phyloP scores from a whole-genome alignment of 2,797 vertebrate genomes.

The Lophura swinhoii region DNA sequence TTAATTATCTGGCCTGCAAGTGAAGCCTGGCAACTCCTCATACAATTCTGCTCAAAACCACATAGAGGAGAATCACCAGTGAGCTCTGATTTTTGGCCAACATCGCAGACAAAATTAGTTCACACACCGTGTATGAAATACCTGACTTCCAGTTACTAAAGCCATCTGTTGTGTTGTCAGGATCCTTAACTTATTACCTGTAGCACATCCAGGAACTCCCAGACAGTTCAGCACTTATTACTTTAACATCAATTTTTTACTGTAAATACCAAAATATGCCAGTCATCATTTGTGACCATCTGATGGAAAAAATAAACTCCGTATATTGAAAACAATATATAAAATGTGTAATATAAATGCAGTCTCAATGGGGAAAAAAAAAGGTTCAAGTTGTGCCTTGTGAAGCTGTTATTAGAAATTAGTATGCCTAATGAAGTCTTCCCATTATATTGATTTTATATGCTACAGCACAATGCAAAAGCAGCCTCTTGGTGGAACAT shows the following conservation, averaged over 20 bases:
- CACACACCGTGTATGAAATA: not conserved
- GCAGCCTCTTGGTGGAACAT: not conserved
- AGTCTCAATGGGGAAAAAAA: not conserved
- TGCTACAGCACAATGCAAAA: not conserved
- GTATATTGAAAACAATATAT: not conserved
- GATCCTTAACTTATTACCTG: not conserved
- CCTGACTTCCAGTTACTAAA: not conserved
- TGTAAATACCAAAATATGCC: not conserved
- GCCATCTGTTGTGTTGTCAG: not conserved
- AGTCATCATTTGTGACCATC: not conserved
- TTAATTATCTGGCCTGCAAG: not conserved
- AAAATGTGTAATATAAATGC: not conserved
- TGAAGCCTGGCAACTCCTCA: not conserved
- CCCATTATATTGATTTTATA: not conserved
- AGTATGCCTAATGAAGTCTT: not conserved
- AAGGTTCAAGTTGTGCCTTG: not conserved
- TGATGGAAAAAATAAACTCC: not conserved
- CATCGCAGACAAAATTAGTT: not conserved
- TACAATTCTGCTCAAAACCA: not conserved
- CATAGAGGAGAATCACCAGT: not conserved
- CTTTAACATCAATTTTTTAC: not conserved
- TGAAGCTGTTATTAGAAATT: not conserved
- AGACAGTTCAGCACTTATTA: not conserved
- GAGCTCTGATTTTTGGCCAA: not conserved
- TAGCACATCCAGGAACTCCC: not conserved